Evolutionary conservation across 64 coral and sea anemone species (phyloP).

Genomic region (Montipora sp.): DNA sequence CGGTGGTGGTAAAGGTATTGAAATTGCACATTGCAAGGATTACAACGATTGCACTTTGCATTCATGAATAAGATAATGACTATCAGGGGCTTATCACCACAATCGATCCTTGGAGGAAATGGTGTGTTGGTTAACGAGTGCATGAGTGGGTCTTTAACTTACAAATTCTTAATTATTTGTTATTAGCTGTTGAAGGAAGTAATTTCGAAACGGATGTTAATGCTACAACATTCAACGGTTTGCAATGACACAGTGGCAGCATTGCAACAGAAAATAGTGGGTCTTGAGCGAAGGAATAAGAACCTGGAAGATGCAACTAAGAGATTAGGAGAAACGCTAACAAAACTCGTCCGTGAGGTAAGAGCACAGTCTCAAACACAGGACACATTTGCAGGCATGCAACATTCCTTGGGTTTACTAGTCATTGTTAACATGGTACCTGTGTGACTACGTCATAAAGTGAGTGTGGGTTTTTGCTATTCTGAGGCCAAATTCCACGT

Average conservation of each 20-base stretch:
- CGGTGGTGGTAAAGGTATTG: too few species aligned
- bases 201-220: constrained; percentile 31
- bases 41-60: too few species aligned
- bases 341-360: constrained; percentile 4
- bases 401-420: too few species aligned
- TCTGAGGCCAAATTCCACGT: too few species aligned
- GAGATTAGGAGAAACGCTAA: neutral
- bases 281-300: constrained; percentile 19
- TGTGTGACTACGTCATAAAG: too few species aligned
- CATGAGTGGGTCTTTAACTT: neutral
- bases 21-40: too few species aligned
- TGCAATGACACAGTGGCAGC: neutral
- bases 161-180: neutral
- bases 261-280: neutral
- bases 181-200: constrained; percentile 11
- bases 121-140: neutral
- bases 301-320: constrained; percentile 8
- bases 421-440: too few species aligned
- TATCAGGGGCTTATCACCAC: too few species aligned
- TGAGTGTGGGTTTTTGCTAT: too few species aligned
- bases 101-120: too few species aligned
- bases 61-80: neutral
- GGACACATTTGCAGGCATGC: too few species aligned
- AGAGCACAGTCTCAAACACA: neutral
- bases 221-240: neutral